Conservation (phyloP, 2,888 invertebrate species). For the Uropetala carovei region DNA sequence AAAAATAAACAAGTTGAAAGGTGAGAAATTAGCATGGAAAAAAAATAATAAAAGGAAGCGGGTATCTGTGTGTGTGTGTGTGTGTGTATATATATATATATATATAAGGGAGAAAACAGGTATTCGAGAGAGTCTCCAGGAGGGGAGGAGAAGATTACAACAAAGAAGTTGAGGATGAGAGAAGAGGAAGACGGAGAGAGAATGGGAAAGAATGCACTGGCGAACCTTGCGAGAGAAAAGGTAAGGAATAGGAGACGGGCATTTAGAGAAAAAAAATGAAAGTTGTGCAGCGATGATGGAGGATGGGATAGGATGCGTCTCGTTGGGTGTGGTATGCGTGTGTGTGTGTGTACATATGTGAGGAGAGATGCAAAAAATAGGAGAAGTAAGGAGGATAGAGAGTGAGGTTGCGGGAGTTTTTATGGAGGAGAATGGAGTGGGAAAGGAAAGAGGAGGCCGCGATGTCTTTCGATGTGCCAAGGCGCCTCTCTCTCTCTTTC, state of each 20-base stretch:
- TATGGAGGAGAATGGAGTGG: not conserved
- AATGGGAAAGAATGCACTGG: not conserved
- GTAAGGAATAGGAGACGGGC: too few species aligned
- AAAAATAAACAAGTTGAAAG: not conserved
- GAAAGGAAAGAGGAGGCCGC: not conserved
- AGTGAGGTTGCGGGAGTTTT: not conserved
- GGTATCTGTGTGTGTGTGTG: too few species aligned
- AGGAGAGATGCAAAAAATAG: not conserved
- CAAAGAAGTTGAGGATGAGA: not conserved
- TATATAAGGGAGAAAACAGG: not conserved
- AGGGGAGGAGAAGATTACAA: not conserved
- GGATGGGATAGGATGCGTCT: too few species aligned
- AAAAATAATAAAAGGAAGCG: not conserved
- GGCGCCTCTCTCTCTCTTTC: conserved; percentile 16
- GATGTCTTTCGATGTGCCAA: conserved; percentile 18
- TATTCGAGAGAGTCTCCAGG: not conserved
- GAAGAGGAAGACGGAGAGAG: not conserved
- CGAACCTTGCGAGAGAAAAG: too few species aligned
- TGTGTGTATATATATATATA: too few species aligned
- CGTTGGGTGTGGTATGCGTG: too few species aligned
- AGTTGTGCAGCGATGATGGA: too few species aligned
- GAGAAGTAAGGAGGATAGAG: not conserved
- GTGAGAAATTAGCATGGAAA: conserved; percentile 9
- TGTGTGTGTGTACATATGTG: too few species aligned
- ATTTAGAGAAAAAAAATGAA: too few species aligned